Evolutionary conservation across 2,797 vertebrate genomes (phyloP).

Genomic region (Falco concolor): DNA sequence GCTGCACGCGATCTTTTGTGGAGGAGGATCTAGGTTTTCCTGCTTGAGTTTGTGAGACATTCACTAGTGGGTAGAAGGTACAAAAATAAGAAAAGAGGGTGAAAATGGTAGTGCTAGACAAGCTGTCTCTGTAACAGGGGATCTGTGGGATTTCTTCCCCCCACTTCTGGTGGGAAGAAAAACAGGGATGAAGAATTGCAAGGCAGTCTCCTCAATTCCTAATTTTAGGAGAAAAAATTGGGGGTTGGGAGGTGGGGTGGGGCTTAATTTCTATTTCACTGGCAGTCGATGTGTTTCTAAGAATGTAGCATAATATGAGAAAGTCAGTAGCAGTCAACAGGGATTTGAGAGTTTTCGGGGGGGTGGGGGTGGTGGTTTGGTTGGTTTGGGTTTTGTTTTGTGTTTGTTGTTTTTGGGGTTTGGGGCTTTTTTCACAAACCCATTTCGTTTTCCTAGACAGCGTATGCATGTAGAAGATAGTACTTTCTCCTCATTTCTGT

Average conservation of each 20-base stretch:
- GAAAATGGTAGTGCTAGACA: background rate
- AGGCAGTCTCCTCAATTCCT: background rate
- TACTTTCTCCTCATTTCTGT: accelerated
- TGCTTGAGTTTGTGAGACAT: background rate
- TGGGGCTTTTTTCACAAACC: background rate
- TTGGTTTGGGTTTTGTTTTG: too few relatives aligned
- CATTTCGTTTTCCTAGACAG: background rate
- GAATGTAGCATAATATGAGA: background rate
- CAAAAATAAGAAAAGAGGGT: background rate
- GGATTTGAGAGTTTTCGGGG: background rate
- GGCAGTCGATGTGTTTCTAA: background rate
- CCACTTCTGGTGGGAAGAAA: background rate
- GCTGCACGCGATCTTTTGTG: background rate
- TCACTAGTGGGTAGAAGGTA: background rate
- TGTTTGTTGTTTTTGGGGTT: background rate
- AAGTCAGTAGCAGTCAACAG: background rate
- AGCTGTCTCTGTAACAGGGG: background rate
- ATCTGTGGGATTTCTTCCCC: background rate
- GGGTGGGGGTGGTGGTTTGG: background rate
- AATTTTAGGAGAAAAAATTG: background rate
- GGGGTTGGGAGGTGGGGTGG: too few relatives aligned
- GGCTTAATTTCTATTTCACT: background rate
- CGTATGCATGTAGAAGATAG: background rate
- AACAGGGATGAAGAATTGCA: background rate
- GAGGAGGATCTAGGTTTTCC: background rate